Percentiles rank a stretch among this genome's conserved stretches.
These are phyloP conservation scores for Sinodicranocentrus sp. DNA, from an alignment of 2,888 invertebrate genomes.

Conservation along the genomic window DNA sequence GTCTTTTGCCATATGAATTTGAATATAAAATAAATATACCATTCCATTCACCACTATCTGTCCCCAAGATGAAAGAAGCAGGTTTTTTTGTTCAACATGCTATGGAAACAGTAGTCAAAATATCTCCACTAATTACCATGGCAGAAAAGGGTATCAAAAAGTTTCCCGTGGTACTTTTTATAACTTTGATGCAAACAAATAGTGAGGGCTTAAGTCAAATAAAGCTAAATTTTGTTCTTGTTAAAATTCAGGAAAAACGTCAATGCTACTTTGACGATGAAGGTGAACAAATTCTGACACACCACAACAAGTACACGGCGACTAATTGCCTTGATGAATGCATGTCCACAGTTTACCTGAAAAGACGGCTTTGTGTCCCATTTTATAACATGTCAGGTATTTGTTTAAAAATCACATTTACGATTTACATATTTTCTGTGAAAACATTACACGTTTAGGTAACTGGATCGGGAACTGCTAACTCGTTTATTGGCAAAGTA, in stretches of 20 bases:
- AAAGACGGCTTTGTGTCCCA: constrained; percentile 62
- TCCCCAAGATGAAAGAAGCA: constrained; percentile 58
- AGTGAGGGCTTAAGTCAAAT: too few relatives aligned
- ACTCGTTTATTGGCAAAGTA: too few relatives aligned
- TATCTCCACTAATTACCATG: constrained; percentile 63
- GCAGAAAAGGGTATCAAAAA: constrained; percentile 44
- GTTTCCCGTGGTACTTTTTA: constrained; percentile 27
- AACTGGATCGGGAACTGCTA: too few relatives aligned
- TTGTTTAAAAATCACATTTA: too few relatives aligned
- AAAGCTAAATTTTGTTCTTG: too few relatives aligned
- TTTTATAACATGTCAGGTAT: constrained; percentile 75
- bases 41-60: constrained; percentile 29
- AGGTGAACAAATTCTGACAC: constrained; percentile 37
- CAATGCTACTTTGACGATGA: constrained; percentile 71
- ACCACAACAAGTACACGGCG: constrained; percentile 69
- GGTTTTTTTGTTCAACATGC: constrained; percentile 57
- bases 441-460: too few relatives aligned
- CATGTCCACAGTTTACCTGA: constrained; percentile 57
- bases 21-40: too few relatives aligned
- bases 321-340: constrained; percentile 74
- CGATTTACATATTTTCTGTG: too few relatives aligned
- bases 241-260: constrained; percentile 56
- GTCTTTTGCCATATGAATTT: too few relatives aligned
- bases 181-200: too few relatives aligned
- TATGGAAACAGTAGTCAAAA: constrained; percentile 39